Evolutionary conservation across 2,113 vertebrate genomes (phyloP).

Genomic region (Pionites leucogaster): DNA sequence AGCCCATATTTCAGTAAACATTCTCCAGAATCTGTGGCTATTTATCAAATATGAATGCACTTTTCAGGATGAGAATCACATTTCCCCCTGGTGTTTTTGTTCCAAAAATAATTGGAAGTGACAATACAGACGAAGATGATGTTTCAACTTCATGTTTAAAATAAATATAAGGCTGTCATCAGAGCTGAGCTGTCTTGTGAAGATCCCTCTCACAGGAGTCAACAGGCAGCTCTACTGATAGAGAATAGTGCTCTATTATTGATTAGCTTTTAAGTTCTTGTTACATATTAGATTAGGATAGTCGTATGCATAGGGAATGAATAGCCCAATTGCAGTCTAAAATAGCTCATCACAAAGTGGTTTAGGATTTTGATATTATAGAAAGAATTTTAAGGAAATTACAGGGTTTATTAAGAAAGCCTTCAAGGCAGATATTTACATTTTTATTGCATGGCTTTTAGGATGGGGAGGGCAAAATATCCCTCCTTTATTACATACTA

Average conservation of each 20-base stretch:
- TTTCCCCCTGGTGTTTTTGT: slow-evolving; percentile 42
- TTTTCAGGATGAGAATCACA: slow-evolving; percentile 64
- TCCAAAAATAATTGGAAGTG: slow-evolving; percentile 76
- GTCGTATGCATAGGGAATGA: slow-evolving; percentile 63
- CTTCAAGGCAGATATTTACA: slow-evolving; percentile 21
- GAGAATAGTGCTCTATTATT: slow-evolving; percentile 74
- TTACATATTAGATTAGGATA: slow-evolving; percentile 75
- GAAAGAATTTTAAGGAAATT: slow-evolving; percentile 62
- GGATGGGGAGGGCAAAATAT: background rate
- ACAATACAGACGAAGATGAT: slow-evolving; percentile 74
- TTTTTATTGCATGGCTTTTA: slow-evolving; percentile 31
- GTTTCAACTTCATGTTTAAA: slow-evolving; percentile 73
- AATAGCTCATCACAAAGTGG: slow-evolving; percentile 60
- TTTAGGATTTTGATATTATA: slow-evolving; percentile 16
- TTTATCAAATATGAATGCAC: slow-evolving; percentile 75
- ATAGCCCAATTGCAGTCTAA: slow-evolving; percentile 59
- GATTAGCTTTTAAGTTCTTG: slow-evolving; percentile 78
- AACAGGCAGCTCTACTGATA: slow-evolving; percentile 59
- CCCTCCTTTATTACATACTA: background rate
- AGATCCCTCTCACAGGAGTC: slow-evolving; percentile 62
- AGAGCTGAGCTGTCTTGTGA: slow-evolving; percentile 34
- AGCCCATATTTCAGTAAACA: slow-evolving; percentile 61
- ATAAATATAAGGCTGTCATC: slow-evolving; percentile 77
- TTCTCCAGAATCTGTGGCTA: slow-evolving; percentile 61
- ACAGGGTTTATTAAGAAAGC: slow-evolving; percentile 39